These are phyloP conservation scores for Cotesia chilonis DNA, from an alignment of 1,140 invertebrate genomes.

Conservation along the genomic window DNA sequence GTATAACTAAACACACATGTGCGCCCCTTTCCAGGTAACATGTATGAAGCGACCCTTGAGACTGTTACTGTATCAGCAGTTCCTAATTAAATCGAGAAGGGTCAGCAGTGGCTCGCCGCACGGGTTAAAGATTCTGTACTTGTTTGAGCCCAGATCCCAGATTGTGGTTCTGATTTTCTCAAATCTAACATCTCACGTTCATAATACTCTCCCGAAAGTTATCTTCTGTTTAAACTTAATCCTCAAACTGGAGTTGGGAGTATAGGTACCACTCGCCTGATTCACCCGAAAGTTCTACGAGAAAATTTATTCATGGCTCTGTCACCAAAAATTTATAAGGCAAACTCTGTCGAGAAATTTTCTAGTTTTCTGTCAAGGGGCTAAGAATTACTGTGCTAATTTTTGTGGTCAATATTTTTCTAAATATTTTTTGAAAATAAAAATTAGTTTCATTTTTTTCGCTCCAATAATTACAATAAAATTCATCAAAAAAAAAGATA, in stretches of 20 bases:
- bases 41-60: too few relatives aligned
- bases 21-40: not conserved
- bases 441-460: too few relatives aligned
- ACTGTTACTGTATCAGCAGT: conserved; percentile 24
- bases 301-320: not conserved
- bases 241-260: not conserved
- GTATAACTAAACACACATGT: not conserved
- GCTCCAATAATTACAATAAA: too few relatives aligned
- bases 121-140: conserved; percentile 12
- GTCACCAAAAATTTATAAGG: conserved; percentile 10
- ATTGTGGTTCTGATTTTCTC: conserved; percentile 21
- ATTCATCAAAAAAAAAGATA: too few relatives aligned
- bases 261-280: not conserved
- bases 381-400: not conserved
- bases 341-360: not conserved
- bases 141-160: conserved; percentile 22
- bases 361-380: not conserved
- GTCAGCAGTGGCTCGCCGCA: conserved; percentile 15
- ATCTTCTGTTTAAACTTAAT: conserved; percentile 21
- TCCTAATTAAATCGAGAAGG: conserved; percentile 22
- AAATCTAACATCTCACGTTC: conserved; percentile 10
- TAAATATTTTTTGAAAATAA: too few relatives aligned
- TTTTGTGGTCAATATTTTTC: not conserved
- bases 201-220: conserved; percentile 20
- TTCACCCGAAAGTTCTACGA: conserved; percentile 8